Conservation (phyloP, 2,113 vertebrate genomes). For the Dromiciops gliroides region DNA sequence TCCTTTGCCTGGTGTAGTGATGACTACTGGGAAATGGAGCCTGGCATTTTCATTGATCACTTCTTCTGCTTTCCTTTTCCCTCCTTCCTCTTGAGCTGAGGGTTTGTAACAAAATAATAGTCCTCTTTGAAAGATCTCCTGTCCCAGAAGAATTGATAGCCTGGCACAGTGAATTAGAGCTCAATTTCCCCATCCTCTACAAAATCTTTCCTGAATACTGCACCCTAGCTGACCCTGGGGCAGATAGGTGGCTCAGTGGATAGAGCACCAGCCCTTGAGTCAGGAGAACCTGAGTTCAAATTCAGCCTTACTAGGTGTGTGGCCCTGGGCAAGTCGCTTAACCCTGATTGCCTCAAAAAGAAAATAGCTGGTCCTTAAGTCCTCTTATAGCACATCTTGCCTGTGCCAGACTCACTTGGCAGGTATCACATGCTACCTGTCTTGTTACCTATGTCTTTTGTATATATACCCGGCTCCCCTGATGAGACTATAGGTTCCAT, state of each 20-base stretch:
- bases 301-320: not conserved
- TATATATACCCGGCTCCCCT: not conserved
- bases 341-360: not conserved
- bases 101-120: not conserved
- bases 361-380: not conserved
- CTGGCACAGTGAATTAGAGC: not conserved
- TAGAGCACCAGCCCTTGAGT: not conserved
- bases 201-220: not conserved
- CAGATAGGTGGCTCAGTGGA: not conserved
- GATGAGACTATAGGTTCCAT: not conserved
- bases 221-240: not conserved
- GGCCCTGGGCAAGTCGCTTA: not conserved
- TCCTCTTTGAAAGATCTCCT: not conserved
- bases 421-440: not conserved
- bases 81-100: not conserved
- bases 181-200: not conserved
- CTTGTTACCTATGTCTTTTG: not conserved
- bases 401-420: not conserved
- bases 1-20: not conserved
- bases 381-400: not conserved
- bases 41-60: not conserved
- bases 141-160: not conserved
- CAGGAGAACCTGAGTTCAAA: not conserved
- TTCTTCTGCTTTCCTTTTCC: not conserved
- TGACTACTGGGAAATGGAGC: not conserved